A percentile compares a stretch with the other conserved stretches of the same genome.
phyloP scores from a whole-genome alignment of 2,888 invertebrate genomes.

The Drosophila anomalata region DNA sequence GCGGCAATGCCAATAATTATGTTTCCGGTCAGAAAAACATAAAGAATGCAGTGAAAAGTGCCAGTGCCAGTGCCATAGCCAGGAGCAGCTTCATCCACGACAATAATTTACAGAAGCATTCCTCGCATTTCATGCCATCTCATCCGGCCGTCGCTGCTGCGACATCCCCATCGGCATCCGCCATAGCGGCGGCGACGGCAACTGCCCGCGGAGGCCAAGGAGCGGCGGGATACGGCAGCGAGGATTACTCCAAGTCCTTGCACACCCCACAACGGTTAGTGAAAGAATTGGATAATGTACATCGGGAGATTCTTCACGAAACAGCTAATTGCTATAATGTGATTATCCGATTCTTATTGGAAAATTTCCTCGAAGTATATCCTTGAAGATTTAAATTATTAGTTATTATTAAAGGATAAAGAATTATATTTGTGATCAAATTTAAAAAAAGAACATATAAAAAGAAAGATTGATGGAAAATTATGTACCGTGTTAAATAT shows the following conservation, averaged over 20 bases:
- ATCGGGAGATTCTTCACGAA: neutral
- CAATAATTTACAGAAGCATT: constrained; percentile 58
- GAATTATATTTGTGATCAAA: too few species aligned
- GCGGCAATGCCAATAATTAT: constrained; percentile 31
- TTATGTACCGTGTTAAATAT: too few species aligned
- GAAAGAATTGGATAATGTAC: neutral
- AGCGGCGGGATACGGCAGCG: constrained; percentile 56
- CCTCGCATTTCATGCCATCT: constrained; percentile 1
- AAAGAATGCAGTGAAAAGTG: constrained; percentile 57
- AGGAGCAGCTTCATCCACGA: constrained; percentile 43
- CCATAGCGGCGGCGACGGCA: constrained; percentile 42
- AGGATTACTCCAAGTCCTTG: constrained; percentile 82
- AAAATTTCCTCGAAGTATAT: too few species aligned
- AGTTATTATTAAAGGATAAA: too few species aligned
- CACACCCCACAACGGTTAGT: constrained; percentile 81
- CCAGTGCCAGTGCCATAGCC: constrained; percentile 33
- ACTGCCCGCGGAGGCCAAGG: constrained; percentile 50
- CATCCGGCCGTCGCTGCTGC: constrained; percentile 27
- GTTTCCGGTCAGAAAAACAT: constrained; percentile 43
- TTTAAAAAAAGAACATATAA: too few species aligned
- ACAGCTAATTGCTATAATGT: neutral
- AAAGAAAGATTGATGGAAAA: too few species aligned
- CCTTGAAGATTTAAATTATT: too few species aligned
- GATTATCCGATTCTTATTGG: too few species aligned
- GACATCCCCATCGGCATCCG: constrained; percentile 25